Conservation (phyloP, 2,113 vertebrate genomes). For the Sterrhoptilus dennistouni region DNA sequence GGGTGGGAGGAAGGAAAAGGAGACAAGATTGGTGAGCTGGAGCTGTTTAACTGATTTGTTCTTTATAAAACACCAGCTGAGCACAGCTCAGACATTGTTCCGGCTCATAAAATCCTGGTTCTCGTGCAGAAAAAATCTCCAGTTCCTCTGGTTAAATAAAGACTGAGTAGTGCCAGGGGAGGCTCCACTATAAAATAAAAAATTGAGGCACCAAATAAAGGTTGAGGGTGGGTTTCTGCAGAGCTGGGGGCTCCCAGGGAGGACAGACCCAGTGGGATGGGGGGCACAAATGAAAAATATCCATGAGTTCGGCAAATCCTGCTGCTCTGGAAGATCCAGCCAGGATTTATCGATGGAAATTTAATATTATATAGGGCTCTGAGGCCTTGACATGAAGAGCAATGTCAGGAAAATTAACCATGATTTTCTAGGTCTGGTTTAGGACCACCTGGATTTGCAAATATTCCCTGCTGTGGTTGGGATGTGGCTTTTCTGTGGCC, state of each 20-base stretch:
- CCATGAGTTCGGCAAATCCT: not conserved
- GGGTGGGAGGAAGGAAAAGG: not conserved
- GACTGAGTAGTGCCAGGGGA: too few species aligned
- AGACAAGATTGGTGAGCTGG: not conserved
- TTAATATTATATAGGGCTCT: not conserved
- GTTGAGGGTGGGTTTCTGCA: not conserved
- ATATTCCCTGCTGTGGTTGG: not conserved
- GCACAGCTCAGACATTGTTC: not conserved
- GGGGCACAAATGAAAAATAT: not conserved
- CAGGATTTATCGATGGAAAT: too few species aligned
- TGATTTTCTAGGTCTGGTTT: not conserved
- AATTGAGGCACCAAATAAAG: too few species aligned
- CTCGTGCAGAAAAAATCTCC: not conserved
- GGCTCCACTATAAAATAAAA: too few species aligned
- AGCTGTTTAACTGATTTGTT: not conserved
- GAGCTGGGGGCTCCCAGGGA: not conserved
- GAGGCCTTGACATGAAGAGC: not conserved
- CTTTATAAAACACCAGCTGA: not conserved
- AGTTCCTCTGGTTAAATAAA: not conserved
- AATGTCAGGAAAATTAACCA: accelerated
- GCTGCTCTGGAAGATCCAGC: not conserved
- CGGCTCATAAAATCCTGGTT: not conserved
- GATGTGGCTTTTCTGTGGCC: not conserved
- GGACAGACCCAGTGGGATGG: too few species aligned
- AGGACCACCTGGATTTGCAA: not conserved